Base-by-base conservation (phyloP, 1,140 invertebrate genomes). In the Lordiphosa stackelbergi region DNA sequence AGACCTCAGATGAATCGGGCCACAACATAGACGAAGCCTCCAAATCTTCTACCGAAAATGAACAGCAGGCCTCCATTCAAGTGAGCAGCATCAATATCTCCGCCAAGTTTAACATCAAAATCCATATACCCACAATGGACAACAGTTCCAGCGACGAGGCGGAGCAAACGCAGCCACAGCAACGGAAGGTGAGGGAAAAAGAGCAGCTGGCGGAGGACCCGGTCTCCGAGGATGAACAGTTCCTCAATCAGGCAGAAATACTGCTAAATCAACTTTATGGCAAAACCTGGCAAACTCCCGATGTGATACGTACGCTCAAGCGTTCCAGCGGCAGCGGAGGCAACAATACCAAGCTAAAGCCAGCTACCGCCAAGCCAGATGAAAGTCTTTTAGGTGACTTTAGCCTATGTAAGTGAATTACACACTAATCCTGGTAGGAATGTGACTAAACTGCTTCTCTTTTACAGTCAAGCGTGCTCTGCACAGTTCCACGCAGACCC, bases 241-340 rank as follows among this genome's bases (percentile, higher is more conserved):
- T 87, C 28, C 60, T 85, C 0, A 64, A 48, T 0, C 56, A 85
- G 0, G 90, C 88, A 31, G 87, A 87, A 16, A 85, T 89, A 66
- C 87, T 90, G 34, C 74, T 91, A 10, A 90, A 90, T 43, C 85
- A 90, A 65, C 66, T 90, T 4, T 91, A 91, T 69, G 90, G 90
- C 0, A 78, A 71, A 53, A 46, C 81, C 1, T 91, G 90, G 90
- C 87, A 90, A 57, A 90, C 73, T 38, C 88, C 70, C 55, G 84
- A 83, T 85, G 86, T 75, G 6, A 71, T 70, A 19, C 58, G 52
- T 5, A 86, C 66, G 7, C 46, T 86, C 0, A 85, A 85, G 43
- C 73, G 77, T 0, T 61, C 66, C 19, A 84, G 68, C 22, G 60
- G 61, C 22, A 72, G 63, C 9, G 66, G 66, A 5, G 66, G 58